A percentile compares a stretch with the other conserved stretches of the same genome.
phyloP scores from a whole-genome alignment of 1,140 invertebrate species.

The Fopius arisanus region DNA sequence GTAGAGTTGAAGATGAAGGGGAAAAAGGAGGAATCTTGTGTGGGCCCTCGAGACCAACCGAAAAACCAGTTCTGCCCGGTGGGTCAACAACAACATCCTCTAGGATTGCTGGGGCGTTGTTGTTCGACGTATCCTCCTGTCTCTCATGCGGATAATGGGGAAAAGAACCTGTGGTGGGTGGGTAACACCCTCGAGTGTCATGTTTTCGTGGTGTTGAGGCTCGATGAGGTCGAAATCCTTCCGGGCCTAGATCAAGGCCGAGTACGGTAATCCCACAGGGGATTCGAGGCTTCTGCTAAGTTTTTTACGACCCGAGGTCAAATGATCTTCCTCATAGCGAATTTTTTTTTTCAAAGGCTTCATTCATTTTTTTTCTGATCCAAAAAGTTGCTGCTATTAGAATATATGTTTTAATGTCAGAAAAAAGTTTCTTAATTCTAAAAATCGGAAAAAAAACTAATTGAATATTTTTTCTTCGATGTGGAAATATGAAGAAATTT shows the following conservation, averaged over 20 bases:
- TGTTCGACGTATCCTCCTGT: not conserved
- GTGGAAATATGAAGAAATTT: no score
- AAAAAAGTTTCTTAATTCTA: no score
- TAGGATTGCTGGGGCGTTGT: not conserved
- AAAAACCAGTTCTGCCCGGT: constrained; percentile 41
- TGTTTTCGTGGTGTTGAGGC: constrained; percentile 6
- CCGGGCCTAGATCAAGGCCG: constrained; percentile 11
- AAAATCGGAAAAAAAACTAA: no score
- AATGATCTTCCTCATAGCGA: not conserved
- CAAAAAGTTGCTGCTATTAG: no score
- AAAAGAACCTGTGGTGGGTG: not conserved
- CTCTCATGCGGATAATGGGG: constrained; percentile 11
- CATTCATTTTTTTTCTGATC: not conserved
- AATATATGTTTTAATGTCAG: no score
- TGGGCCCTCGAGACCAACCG: constrained; percentile 37
- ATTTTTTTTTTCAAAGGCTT: not conserved
- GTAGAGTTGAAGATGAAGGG: not conserved
- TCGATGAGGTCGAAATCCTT: constrained; percentile 14
- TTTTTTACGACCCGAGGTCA: not conserved
- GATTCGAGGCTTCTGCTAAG: constrained; percentile 10
- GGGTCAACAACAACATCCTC: constrained; percentile 34
- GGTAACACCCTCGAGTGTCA: constrained; percentile 20
- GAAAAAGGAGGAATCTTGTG: constrained; percentile 22
- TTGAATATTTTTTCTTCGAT: no score
- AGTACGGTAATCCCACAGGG: not conserved